Evolutionary conservation across 2,797 vertebrate genomes (phyloP), one percentile per base, ranked within the genome.

Genomic region (Psittacula echo): DNA sequence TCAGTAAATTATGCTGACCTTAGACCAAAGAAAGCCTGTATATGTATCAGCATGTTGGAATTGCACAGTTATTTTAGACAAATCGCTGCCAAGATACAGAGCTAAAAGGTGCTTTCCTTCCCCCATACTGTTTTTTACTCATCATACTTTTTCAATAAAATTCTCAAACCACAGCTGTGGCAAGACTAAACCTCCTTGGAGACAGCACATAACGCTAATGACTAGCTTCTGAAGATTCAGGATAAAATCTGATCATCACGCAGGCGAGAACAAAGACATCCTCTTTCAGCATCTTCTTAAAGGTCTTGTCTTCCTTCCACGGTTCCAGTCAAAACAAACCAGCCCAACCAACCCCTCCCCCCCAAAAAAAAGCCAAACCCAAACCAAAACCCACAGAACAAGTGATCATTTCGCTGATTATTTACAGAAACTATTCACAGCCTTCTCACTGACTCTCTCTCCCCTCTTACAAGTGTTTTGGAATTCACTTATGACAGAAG

Each of bases 301-400:
- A 82, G 34, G 54, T 51, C 37, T 82, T 8, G 47, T 32, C 4
- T 61, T 70, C n/a, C 4, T 61, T 70, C 30, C 5, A 11, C 5
- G 8, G 23, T 20, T 81, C 64, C 21, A 71, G 30, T 64, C 50
- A 7, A 65, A 54, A 34, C n/a, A 83, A 68, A 44, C 7, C 2
- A 58, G 3, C 56, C 22, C 56, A 58, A 24, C 10, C n/a, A 24
- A 34, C 9, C 54, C 9, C n/a, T 7, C 4, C 5, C 54, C 10
- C 8, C 9, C 9, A 44, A 90, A 17, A 7, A 50, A 76, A 3
- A 45, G 0, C 53, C 30, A 44, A 53, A 5, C 0, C 2, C 4
- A 7, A 77, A 75, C 5, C 5, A 51, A 67, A 30, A 2, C 4
- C 17, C 34, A 62, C 11, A 53, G 64, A 87, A 56, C 13, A 90